Percentiles rank a stretch among this genome's conserved stretches.
These are phyloP conservation scores for Schizopygopsis malacanthus DNA, from an alignment of 2,797 vertebrate species.

Conservation along the genomic window DNA sequence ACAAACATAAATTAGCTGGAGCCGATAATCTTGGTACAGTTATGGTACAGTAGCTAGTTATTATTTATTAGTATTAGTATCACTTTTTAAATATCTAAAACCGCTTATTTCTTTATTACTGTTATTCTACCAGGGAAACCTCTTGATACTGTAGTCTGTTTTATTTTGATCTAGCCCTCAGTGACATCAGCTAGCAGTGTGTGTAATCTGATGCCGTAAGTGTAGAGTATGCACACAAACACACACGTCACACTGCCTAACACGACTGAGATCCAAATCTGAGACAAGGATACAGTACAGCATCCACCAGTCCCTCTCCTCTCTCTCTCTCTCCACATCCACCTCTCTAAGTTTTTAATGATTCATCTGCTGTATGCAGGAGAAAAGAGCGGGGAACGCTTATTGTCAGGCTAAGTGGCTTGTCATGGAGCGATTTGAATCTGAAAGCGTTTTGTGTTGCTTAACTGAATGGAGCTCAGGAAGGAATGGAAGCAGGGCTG, in stretches of 20 bases:
- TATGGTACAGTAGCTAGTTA: not conserved
- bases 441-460: slow-evolving; percentile 62
- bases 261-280: slow-evolving; percentile 37
- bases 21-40: too few relatives aligned
- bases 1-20: not conserved
- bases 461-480: slow-evolving; percentile 57
- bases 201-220: not conserved
- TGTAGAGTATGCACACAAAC: slow-evolving; percentile 15
- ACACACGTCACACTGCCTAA: slow-evolving; percentile 27
- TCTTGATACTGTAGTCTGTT: not conserved
- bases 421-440: slow-evolving; percentile 66
- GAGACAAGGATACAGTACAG: slow-evolving; percentile 47
- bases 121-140: not conserved
- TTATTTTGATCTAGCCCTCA: slow-evolving; percentile 10
- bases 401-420: slow-evolving; percentile 65
- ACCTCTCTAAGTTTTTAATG: slow-evolving; percentile 42
- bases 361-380: slow-evolving; percentile 41
- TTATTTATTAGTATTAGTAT: not conserved
- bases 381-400: slow-evolving; percentile 30
- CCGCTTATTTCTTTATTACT: not conserved
- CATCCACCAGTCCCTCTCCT: slow-evolving; percentile 24
- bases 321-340: slow-evolving; percentile 17
- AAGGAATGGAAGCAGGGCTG: slow-evolving; percentile 37
- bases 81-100: not conserved
- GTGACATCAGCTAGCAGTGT: not conserved